phyloP scores from a whole-genome alignment of 2,113 vertebrate species.

The Grus americana region DNA sequence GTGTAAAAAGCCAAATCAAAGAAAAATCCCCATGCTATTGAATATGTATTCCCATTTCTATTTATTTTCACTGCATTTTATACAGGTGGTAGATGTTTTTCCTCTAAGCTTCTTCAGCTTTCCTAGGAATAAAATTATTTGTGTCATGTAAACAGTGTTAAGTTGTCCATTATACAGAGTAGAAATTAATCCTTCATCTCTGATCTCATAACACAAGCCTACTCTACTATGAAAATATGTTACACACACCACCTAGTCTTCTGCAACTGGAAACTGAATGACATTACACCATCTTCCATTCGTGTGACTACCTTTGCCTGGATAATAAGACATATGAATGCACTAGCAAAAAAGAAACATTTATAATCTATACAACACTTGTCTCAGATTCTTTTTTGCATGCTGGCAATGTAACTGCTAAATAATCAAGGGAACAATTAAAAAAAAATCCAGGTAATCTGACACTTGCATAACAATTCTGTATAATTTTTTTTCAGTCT shows the following conservation, averaged over 20 bases:
- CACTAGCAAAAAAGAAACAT: background rate
- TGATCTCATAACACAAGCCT: background rate
- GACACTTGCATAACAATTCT: background rate
- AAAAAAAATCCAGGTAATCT: background rate
- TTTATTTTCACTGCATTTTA: background rate
- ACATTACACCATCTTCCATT: background rate
- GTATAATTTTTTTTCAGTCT: background rate
- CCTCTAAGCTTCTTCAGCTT: background rate
- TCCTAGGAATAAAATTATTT: slow-evolving; percentile 2
- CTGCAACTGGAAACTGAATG: background rate
- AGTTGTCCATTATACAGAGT: background rate
- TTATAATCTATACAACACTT: background rate
- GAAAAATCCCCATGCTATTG: background rate
- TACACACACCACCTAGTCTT: background rate
- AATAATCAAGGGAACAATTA: background rate
- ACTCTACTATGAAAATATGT: background rate
- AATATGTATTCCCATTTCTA: background rate
- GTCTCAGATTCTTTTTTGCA: background rate
- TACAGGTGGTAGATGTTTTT: background rate
- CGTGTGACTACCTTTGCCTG: background rate
- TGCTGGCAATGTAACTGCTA: background rate
- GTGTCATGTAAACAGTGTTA: background rate
- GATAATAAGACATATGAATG: background rate
- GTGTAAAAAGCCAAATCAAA: background rate
- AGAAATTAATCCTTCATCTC: background rate